Evolutionary conservation across 2,113 vertebrate species (phyloP).

Genomic region (Melierax canorus): DNA sequence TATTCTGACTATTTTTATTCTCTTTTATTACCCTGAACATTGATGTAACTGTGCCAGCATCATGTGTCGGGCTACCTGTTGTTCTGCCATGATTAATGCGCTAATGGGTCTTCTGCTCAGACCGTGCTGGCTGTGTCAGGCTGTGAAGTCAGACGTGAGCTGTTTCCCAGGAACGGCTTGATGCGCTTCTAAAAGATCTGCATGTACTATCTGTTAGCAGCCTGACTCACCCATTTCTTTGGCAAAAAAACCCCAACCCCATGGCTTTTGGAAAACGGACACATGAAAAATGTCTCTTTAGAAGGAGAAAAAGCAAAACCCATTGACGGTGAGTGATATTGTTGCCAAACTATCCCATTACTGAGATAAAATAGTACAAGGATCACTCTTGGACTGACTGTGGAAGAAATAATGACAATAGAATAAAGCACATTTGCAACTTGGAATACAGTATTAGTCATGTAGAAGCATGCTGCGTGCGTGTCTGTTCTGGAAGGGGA

Average conservation of each 20-base stretch:
- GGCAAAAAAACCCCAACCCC: not conserved
- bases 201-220: not conserved
- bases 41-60: not conserved
- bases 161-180: not conserved
- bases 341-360: not conserved
- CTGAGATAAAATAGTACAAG: not conserved
- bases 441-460: not conserved
- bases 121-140: not conserved
- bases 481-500: not conserved
- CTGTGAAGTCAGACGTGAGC: not conserved
- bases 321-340: rapidly evolving
- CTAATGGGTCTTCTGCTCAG: not conserved
- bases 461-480: not conserved
- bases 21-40: not conserved
- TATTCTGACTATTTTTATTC: not conserved
- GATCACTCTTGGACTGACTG: not conserved
- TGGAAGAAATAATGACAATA: not conserved
- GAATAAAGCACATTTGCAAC: not conserved
- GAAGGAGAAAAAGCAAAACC: not conserved
- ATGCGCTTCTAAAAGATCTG: not conserved
- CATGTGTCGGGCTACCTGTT: not conserved
- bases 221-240: constrained; percentile 1
- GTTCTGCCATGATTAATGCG: not conserved
- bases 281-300: not conserved
- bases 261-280: not conserved